phyloP scores from a whole-genome alignment of 2,797 vertebrate species.

The Pempheris klunzingeri region DNA sequence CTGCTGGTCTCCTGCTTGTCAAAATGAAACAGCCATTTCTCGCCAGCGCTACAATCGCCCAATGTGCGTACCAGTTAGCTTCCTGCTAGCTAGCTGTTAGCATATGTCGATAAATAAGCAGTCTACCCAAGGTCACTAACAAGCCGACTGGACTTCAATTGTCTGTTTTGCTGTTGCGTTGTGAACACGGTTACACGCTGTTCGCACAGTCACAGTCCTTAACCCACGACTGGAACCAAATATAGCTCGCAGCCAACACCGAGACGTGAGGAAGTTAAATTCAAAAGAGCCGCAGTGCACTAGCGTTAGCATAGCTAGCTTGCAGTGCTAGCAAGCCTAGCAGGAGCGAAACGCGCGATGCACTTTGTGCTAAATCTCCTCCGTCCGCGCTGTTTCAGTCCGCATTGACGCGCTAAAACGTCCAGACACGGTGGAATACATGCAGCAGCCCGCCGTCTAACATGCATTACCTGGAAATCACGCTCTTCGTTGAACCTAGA shows the following conservation, averaged over 20 bases:
- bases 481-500: slow-evolving; percentile 99
- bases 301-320: slow-evolving; percentile 75
- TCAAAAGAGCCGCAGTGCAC: slow-evolving; percentile 70
- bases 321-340: slow-evolving; percentile 61
- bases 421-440: accelerated
- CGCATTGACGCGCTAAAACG: too few relatives aligned
- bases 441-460: background rate
- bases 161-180: background rate
- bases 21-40: slow-evolving; percentile 66
- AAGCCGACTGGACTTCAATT: background rate
- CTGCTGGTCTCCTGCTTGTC: slow-evolving; percentile 19
- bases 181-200: accelerated
- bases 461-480: slow-evolving; percentile 95
- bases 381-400: background rate
- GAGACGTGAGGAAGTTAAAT: slow-evolving; percentile 58
- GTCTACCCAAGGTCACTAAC: slow-evolving; percentile 79
- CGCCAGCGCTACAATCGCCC: slow-evolving; percentile 27
- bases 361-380: accelerated
- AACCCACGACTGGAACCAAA: background rate
- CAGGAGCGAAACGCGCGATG: slow-evolving; percentile 30
- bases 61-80: slow-evolving; percentile 56
- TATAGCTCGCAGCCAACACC: slow-evolving; percentile 5
- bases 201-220: background rate
- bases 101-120: slow-evolving; percentile 79
- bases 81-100: slow-evolving; percentile 59